Base-by-base conservation (phyloP, 2,888 invertebrate species). In the Erpobdella octoculata region DNA sequence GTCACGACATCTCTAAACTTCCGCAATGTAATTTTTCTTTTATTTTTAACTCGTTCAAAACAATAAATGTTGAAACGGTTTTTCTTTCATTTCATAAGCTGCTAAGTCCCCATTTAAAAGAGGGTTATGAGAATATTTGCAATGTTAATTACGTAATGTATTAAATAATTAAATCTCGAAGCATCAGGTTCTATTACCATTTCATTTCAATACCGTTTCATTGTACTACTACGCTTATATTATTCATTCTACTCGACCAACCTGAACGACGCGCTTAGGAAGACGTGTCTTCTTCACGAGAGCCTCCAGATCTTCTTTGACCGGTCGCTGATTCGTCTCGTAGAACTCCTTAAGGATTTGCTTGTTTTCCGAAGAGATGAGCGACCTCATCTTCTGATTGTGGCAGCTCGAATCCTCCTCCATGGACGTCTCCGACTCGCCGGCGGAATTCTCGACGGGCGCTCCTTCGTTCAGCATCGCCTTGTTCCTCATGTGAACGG, bases 341-440 rank as follows among this genome's bases (percentile, higher is more conserved):
- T 95, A 98, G 81, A 93, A 91, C 74, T 91, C 89, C 81, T 92
- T 92, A 69, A 98, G 86, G 72, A 92, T 87, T 58, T 89, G 88
- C 79, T 94, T 88, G 82, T 97, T 96, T 80, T 93, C 93, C 79
- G 96, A 96, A 58, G 91, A 92, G 75, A 97, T 90, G 75, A 94
- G 89, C 6, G 95, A 94, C 73, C 97, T 88, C 0, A 94, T 93
- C 77, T 95, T 88, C 15, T 92, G 91, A 81, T 33, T 37, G 38
- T 68, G 72, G 21, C 33, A 18, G 37, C 25, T 59, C 18, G 12
- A n/a, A n/a, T 59, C 67, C 38, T 65, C 35, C 41, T 65, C 58
- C n/a, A n/a, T n/a, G n/a, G 61, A 37, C 61, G 58, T 36, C 37
- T 36, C 31, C 9, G 21, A 21, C 25, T 18, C 21, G 18, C 9